Base-by-base conservation (phyloP, 2,113 vertebrate genomes). In the Spilogale gracilis region DNA sequence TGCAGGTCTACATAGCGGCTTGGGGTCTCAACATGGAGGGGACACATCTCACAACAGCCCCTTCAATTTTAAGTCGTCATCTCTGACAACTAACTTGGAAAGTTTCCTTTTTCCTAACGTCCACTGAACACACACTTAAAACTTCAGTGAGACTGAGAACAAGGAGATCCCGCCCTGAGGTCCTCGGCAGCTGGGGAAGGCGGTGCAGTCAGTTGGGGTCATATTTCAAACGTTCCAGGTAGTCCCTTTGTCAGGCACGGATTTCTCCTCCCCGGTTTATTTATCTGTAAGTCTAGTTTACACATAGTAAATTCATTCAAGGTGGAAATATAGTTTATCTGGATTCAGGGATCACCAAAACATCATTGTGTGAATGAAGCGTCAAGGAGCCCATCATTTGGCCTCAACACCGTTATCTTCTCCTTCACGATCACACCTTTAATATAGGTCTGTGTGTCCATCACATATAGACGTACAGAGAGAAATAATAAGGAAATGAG, bases 211-310 rank as follows among this genome's bases (percentile, higher is more conserved):
- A 56, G 13, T 12, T 11, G 43, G n/a, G 43, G 38, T 3, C 8
- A 1, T 54, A 73, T 61, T 91, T 76, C 54, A 60, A 83, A 58
- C 25, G 48, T 71, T n/a, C 58, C 74, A 69, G 23, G 9, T 60
- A 21, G 11, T 23, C 2, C n/a, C 11, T 27, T 56, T n/a, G 48
- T 76, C 7, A 76, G 89, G 60, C 2, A 23, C 38, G 89, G 16
- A 56, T 50, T 78, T 14, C 60, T 89, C 27, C 11, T 60, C 38
- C 17, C 9, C 58, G 52, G 3, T 25, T 92, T 21, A 56, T 50
- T 88, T 79, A 90, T 52, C 43, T 95, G 16, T 88, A 89, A 85
- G 67, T 89, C 32, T 58, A 48, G 10, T 87, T 98, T 74, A 61
- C 43, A 80, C 54, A 21, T 27, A 58, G 9, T 74, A 82, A 58